Conservation (phyloP, 2,888 invertebrate genomes). For the Apantesis nais region DNA sequence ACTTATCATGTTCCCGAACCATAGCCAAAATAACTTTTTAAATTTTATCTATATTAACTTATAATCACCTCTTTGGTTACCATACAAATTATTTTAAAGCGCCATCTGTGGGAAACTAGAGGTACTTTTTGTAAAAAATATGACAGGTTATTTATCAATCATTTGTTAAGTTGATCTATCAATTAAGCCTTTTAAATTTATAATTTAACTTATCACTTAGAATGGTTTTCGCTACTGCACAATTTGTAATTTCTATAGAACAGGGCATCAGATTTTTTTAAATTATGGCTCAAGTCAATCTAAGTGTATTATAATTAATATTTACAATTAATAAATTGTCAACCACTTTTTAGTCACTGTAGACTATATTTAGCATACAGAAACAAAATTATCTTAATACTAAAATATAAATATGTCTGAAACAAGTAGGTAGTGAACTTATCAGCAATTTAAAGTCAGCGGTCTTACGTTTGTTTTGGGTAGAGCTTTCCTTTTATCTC, state of each 20-base stretch:
- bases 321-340: no score
- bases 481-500: neutral
- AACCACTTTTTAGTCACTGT: no score
- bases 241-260: no score
- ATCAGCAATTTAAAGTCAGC: neutral
- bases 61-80: slow-evolving; percentile 33
- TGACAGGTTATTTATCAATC: slow-evolving; percentile 36
- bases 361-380: neutral
- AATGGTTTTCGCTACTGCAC: no score
- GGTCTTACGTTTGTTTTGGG: neutral
- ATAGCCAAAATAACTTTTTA: slow-evolving; percentile 31
- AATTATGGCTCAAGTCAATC: no score
- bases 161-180: slow-evolving; percentile 22
- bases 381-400: neutral
- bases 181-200: slow-evolving; percentile 32
- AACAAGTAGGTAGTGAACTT: neutral
- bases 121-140: slow-evolving; percentile 24
- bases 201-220: slow-evolving; percentile 25
- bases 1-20: slow-evolving; percentile 37
- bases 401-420: neutral
- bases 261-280: no score
- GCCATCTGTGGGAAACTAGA: slow-evolving; percentile 21
- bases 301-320: no score
- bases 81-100: slow-evolving; percentile 20
- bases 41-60: slow-evolving; percentile 34